Conservation (phyloP, 2,797 vertebrate genomes). For the Ctenopoma multispine region DNA sequence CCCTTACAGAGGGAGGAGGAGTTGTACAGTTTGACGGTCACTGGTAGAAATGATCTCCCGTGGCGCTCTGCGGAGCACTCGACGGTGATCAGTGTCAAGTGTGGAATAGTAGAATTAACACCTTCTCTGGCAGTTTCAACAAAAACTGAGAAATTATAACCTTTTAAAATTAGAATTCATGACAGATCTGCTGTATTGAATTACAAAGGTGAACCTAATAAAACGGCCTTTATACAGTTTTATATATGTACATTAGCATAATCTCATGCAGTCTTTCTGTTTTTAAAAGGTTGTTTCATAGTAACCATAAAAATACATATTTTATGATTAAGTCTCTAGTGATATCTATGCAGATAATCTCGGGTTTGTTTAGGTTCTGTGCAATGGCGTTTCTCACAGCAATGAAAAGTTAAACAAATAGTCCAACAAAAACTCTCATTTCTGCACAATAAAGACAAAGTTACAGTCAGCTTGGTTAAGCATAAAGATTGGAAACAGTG, state of each 20-base stretch:
- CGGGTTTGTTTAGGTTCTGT: background rate
- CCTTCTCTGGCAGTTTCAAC: background rate
- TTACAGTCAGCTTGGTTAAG: too few relatives aligned
- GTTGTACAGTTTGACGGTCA: too few relatives aligned
- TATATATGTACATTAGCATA: background rate
- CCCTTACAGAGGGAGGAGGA: too few relatives aligned
- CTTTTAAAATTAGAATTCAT: too few relatives aligned
- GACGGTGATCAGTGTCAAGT: too few relatives aligned
- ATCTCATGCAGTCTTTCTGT: background rate
- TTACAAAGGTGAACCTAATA: slow-evolving; percentile 12
- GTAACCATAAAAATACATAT: background rate
- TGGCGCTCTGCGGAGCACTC: too few relatives aligned
- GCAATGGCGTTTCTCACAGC: background rate
- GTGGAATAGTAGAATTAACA: too few relatives aligned
- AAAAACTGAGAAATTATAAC: too few relatives aligned
- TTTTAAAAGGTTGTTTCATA: background rate
- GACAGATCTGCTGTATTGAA: too few relatives aligned
- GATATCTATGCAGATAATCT: background rate
- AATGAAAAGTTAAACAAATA: background rate
- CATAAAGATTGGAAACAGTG: background rate
- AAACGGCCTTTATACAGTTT: background rate
- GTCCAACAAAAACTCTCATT: too few relatives aligned
- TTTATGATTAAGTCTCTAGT: background rate
- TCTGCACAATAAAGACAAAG: too few relatives aligned
- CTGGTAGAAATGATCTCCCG: too few relatives aligned